These are phyloP conservation scores for Drymonia ruficornis DNA, from an alignment of 2,888 invertebrate genomes.

Conservation along the genomic window DNA sequence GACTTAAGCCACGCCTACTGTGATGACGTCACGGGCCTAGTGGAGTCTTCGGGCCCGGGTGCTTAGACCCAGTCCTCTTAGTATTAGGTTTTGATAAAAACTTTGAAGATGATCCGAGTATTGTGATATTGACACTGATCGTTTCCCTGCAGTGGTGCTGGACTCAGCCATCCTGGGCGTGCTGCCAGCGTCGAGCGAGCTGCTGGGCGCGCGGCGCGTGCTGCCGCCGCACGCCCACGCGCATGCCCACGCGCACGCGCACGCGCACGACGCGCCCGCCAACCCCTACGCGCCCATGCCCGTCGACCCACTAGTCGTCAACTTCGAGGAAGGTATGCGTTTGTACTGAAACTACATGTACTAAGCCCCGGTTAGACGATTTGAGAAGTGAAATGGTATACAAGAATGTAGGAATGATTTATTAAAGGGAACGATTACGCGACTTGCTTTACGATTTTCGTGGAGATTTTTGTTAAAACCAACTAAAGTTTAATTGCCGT, in stretches of 20 bases:
- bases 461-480: no score
- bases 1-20: no score
- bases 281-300: slow-evolving; percentile 75
- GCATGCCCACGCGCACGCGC: slow-evolving; percentile 43
- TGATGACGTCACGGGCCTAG: no score
- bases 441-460: slow-evolving; percentile 1
- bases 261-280: slow-evolving; percentile 50
- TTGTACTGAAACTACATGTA: slow-evolving; percentile 86
- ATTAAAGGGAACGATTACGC: slow-evolving; percentile 16
- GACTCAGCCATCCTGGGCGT: slow-evolving; percentile 77
- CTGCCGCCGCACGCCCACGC: slow-evolving; percentile 56
- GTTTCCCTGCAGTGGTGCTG: slow-evolving; percentile 57
- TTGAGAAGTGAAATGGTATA: slow-evolving; percentile 42
- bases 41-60: no score
- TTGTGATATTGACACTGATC: no score
- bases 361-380: slow-evolving; percentile 61
- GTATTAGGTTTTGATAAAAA: no score
- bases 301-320: slow-evolving; percentile 90
- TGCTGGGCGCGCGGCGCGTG: slow-evolving; percentile 70
- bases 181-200: slow-evolving; percentile 63
- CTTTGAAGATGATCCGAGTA: no score
- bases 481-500: no score
- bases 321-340: slow-evolving; percentile 93
- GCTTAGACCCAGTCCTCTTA: no score
- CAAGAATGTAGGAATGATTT: slow-evolving; percentile 1